These are phyloP conservation scores for Brotula barbata DNA, from an alignment of 2,797 vertebrate genomes.

Conservation along the genomic window DNA sequence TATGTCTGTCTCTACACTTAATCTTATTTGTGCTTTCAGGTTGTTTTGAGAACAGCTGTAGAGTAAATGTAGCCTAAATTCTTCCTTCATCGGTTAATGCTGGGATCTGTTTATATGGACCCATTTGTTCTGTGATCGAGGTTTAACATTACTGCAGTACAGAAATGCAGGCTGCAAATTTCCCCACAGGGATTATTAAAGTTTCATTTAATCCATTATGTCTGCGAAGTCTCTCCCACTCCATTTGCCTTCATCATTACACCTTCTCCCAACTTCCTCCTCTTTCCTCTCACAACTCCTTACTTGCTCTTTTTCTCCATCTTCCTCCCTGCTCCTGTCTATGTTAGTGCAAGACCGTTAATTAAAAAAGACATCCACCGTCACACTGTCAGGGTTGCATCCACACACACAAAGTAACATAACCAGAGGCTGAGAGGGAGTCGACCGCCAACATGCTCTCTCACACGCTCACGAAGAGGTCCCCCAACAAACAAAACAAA, in stretches of 20 bases:
- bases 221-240: conserved; percentile 19
- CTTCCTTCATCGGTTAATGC: neutral
- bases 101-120: conserved; percentile 14
- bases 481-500: conserved; percentile 6
- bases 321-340: conserved; percentile 8
- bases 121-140: conserved; percentile 3
- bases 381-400: neutral
- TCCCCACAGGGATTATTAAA: conserved; percentile 40
- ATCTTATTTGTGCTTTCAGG: no score
- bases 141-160: conserved; percentile 27
- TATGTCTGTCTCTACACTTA: no score
- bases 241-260: conserved; percentile 13
- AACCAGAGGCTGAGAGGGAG: no score
- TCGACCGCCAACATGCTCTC: conserved; percentile 24
- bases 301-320: conserved; percentile 15
- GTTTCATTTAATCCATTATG: conserved; percentile 46
- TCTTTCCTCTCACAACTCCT: conserved; percentile 29
- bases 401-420: conserved; percentile 8
- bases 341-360: conserved; percentile 48
- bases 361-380: conserved; percentile 60
- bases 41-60: no score
- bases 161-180: conserved; percentile 4
- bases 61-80: no score
- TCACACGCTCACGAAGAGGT: conserved; percentile 23
- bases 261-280: conserved; percentile 22